Evolutionary conservation across 2,113 vertebrate species (phyloP).

Genomic region (Pseudorasbora parva): DNA sequence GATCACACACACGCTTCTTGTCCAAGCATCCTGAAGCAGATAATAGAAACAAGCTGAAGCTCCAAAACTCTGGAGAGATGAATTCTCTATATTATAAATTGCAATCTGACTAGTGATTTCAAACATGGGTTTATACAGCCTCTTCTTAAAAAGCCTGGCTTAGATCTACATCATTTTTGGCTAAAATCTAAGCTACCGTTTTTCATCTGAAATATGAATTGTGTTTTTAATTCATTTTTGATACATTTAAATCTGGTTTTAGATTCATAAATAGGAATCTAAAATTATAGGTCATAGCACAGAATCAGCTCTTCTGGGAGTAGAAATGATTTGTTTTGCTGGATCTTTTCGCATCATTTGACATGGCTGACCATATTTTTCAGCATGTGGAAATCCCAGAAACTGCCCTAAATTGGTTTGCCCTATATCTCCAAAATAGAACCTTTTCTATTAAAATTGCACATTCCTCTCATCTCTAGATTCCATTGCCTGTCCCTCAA

Average conservation of each 20-base stretch:
- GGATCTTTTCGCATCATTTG: background rate
- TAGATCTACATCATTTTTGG: background rate
- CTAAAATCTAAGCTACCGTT: background rate
- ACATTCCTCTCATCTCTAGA: too few relatives aligned
- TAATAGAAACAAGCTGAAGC: background rate
- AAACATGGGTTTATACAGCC: background rate
- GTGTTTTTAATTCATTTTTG: background rate
- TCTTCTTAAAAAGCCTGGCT: background rate
- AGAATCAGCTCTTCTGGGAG: background rate
- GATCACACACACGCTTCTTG: conserved; percentile 77
- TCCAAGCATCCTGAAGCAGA: conserved; percentile 74
- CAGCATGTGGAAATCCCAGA: too few relatives aligned
- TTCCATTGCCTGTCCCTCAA: too few relatives aligned
- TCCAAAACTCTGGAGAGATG: background rate
- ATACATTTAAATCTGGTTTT: background rate
- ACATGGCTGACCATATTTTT: background rate
- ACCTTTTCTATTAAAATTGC: too few relatives aligned
- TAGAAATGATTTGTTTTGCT: background rate
- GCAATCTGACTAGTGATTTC: background rate
- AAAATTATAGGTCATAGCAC: background rate
- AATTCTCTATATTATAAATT: background rate
- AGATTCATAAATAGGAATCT: too few relatives aligned
- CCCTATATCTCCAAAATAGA: too few relatives aligned
- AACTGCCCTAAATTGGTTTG: too few relatives aligned
- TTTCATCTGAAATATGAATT: background rate